Evolutionary conservation across 2,888 invertebrate species (phyloP).

Genomic region (Onthophagus sagittarius): DNA sequence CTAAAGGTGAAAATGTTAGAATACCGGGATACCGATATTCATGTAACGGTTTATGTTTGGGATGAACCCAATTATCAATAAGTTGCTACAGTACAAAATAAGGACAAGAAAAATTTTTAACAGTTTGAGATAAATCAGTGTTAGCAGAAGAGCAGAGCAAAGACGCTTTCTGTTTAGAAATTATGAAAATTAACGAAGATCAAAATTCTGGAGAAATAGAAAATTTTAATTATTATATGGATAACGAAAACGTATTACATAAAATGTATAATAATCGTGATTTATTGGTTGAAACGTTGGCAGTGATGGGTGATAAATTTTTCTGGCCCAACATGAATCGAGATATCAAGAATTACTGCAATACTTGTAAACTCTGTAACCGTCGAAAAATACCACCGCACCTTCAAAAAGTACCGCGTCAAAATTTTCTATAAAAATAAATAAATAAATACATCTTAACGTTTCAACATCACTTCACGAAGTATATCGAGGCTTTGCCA

Average conservation of each 20-base stretch:
- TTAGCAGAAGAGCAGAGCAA: not conserved
- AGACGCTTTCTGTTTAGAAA: not conserved
- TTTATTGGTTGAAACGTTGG: not conserved
- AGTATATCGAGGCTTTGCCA: no score
- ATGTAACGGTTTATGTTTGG: not conserved
- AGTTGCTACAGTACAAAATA: not conserved
- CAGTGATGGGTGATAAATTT: not conserved
- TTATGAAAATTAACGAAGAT: not conserved
- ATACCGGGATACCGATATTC: not conserved
- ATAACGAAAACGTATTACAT: not conserved
- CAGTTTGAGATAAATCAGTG: not conserved
- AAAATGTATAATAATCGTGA: not conserved
- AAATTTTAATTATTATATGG: not conserved
- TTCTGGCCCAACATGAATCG: not conserved
- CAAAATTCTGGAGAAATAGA: not conserved
- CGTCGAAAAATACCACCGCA: not conserved
- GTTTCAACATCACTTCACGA: no score
- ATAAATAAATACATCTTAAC: no score
- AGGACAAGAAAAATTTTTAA: not conserved
- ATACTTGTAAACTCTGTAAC: not conserved
- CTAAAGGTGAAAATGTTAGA: not conserved
- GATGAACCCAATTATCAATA: not conserved
- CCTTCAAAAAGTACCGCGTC: not conserved
- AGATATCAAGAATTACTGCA: not conserved
- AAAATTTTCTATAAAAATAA: no score